Base-by-base conservation (phyloP, 1,140 invertebrate species). In the Lasaia peninsularis region DNA sequence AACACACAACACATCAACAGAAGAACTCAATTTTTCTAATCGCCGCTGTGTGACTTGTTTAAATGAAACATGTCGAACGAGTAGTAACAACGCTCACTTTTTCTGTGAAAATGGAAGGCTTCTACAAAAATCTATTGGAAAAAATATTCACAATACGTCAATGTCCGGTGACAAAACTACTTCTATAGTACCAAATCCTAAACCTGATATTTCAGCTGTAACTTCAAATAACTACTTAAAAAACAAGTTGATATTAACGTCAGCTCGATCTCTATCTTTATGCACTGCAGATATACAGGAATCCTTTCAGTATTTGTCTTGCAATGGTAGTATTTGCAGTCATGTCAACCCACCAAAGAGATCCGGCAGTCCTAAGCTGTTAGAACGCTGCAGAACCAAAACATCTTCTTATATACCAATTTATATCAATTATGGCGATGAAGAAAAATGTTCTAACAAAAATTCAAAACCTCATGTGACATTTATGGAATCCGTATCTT, bases 1-100 rank as follows among this genome's bases (percentile, higher is more conserved):
- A 12, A 72, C 60, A 37, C 67, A 65, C 32, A 72, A 75, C 28
- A 62, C 66, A 56, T 72, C 67, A 6, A 73, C 71, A 3, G 58
- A 55, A 14, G 70, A 60, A 14, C 56, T 61, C 11, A 63, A 58
- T 34, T 63, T 69, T 18, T 21, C 37, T 6, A 52, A 60, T 35
- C 78, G 70, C 49, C 49, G 67, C 16, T 80, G 78, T 55, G 60
- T 73, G 21, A 40, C 24, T 7, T 83, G 75, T 54, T 16, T 52
- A 11, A 65, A 60, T 52, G 64, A 71, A 21, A 7, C 56, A 6
- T 74, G 75, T 62, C 61, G 60, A 48, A 51, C 51, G 10, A 52
- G 58, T 31, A 68, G 52, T 7, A 52, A 62, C 14, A 52, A 52
- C 18, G 24, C 24, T 28, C 5, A 28, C 24, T 80, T 68, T 57